phyloP scores from a whole-genome alignment of 2,888 invertebrate species.

The Thereva unica region DNA sequence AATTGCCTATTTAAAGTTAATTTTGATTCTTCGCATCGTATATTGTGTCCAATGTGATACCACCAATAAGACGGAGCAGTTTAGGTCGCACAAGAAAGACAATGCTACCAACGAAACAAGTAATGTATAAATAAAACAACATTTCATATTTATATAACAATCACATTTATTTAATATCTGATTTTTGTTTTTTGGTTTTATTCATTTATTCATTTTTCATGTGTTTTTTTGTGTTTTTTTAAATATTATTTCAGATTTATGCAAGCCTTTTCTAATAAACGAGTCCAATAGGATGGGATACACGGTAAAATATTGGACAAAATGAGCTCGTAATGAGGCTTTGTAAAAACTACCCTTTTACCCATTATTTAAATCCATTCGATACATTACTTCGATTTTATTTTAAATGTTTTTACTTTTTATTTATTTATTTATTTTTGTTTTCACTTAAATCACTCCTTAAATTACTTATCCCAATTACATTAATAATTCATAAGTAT shows the following conservation, averaged over 20 bases:
- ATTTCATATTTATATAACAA: slow-evolving; percentile 40
- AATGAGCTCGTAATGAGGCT: background rate
- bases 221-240: too few relatives aligned
- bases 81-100: too few relatives aligned
- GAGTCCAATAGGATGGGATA: slow-evolving; percentile 23
- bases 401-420: background rate
- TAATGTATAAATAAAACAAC: slow-evolving; percentile 22
- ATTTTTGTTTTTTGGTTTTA: too few relatives aligned
- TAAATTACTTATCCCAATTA: slow-evolving; percentile 21
- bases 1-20: too few relatives aligned
- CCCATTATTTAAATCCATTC: too few relatives aligned
- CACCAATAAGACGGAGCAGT: too few relatives aligned
- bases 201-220: too few relatives aligned
- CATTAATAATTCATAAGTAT: slow-evolving; percentile 27
- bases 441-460: slow-evolving; percentile 3
- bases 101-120: too few relatives aligned
- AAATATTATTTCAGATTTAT: slow-evolving; percentile 14
- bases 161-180: slow-evolving; percentile 40
- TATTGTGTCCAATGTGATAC: too few relatives aligned
- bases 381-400: too few relatives aligned
- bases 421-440: slow-evolving; percentile 12
- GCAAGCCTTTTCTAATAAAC: slow-evolving; percentile 7
- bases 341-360: too few relatives aligned
- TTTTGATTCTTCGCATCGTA: too few relatives aligned
- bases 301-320: slow-evolving; percentile 30